Evolutionary conservation across 2,113 vertebrate genomes (phyloP).

Genomic region (Apodemus sylvaticus): DNA sequence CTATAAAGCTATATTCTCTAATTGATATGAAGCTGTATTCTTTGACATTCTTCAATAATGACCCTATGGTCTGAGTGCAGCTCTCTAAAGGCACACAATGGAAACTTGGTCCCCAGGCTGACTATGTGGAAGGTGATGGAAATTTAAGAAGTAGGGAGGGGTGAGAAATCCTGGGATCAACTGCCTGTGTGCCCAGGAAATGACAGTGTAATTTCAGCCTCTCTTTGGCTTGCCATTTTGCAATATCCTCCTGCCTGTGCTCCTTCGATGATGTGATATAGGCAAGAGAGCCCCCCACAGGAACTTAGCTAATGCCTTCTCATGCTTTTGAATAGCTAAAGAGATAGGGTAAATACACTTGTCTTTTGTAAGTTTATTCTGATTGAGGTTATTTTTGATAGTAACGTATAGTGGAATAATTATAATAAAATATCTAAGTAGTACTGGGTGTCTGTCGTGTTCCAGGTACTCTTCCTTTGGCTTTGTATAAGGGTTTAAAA

Average conservation of each 20-base stretch:
- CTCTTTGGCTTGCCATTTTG: too few species aligned
- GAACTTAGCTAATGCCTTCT: not conserved
- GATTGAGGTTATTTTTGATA: not conserved
- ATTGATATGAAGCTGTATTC: not conserved
- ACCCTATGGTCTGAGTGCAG: not conserved
- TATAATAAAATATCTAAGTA: not conserved
- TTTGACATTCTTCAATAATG: not conserved
- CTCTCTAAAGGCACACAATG: not conserved
- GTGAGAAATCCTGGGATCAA: not conserved
- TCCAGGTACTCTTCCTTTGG: not conserved
- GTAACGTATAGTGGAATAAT: not conserved
- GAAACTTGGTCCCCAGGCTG: not conserved
- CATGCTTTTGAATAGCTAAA: not conserved
- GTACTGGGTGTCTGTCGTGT: not conserved
- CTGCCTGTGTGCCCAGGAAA: not conserved
- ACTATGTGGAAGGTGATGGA: not conserved
- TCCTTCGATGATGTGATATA: rapidly evolving
- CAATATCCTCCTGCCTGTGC: not conserved
- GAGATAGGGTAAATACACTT: not conserved
- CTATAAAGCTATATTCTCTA: not conserved
- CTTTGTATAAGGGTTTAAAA: not conserved
- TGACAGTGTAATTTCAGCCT: not conserved
- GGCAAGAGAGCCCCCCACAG: not conserved
- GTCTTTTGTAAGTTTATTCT: not conserved
- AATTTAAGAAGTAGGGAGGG: not conserved